Conservation (phyloP, 2,113 vertebrate genomes). For the Neopipo cinnamomea region DNA sequence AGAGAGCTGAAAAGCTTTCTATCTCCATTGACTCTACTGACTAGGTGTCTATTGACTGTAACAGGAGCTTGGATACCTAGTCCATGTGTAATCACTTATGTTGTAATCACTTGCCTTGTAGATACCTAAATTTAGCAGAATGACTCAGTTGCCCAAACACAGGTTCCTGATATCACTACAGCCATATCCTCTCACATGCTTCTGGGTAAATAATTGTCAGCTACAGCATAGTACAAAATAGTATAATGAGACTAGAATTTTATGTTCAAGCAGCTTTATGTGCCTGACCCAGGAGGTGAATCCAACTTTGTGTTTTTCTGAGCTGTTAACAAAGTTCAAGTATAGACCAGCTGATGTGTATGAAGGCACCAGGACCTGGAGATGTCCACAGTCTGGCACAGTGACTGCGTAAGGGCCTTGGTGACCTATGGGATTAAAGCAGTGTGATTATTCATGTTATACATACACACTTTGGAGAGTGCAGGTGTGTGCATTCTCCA, state of each 20-base stretch:
- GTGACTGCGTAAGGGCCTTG: too few species aligned
- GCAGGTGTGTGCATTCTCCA: background rate
- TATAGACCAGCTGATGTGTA: background rate
- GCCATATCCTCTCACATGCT: background rate
- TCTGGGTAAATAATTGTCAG: background rate
- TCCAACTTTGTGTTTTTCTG: background rate
- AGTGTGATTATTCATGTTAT: background rate
- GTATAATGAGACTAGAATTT: background rate
- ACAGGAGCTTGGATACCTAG: background rate
- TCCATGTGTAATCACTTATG: background rate
- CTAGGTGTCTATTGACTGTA: background rate
- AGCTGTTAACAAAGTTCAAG: background rate
- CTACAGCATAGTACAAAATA: too few species aligned
- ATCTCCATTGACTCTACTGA: background rate
- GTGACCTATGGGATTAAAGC: background rate
- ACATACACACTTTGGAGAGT: background rate
- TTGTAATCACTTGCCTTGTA: background rate
- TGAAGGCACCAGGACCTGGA: background rate
- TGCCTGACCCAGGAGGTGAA: background rate
- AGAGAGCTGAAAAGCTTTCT: background rate
- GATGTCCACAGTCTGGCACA: background rate
- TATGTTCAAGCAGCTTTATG: background rate
- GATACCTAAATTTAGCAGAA: background rate
- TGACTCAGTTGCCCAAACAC: background rate
- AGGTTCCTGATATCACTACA: background rate